Evolutionary conservation across 1,140 invertebrate genomes (phyloP).

Genomic region (Drosophila ambigua): DNA sequence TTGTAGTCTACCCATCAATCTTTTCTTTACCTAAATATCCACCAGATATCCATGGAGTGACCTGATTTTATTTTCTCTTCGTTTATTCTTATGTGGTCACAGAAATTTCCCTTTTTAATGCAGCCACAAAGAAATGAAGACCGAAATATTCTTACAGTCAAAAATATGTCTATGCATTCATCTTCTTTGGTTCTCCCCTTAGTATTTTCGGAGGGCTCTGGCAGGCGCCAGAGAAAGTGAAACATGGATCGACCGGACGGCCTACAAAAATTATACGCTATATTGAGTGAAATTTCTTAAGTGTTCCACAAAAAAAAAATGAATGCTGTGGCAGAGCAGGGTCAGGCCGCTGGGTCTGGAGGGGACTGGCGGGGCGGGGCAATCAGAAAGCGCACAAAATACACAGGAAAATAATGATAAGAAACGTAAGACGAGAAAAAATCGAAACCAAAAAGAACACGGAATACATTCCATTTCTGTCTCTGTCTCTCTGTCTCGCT

Average conservation of each 20-base stretch:
- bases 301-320: slow-evolving; percentile 32
- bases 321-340: not conserved
- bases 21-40: no score
- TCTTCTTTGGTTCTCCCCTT: slow-evolving; percentile 41
- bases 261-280: slow-evolving; percentile 72
- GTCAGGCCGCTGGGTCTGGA: no score
- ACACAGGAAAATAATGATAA: slow-evolving; percentile 66
- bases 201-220: slow-evolving; percentile 20
- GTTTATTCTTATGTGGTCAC: slow-evolving; percentile 34
- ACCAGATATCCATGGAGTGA: slow-evolving; percentile 1
- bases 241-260: slow-evolving; percentile 59
- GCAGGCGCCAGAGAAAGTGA: slow-evolving; percentile 78
- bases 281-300: slow-evolving; percentile 80
- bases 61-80: slow-evolving; percentile 32
- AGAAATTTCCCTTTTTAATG: slow-evolving; percentile 60
- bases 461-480: slow-evolving; percentile 52
- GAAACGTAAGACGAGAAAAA: slow-evolving; percentile 39
- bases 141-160: slow-evolving; percentile 38
- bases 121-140: slow-evolving; percentile 45
- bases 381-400: slow-evolving; percentile 57
- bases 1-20: no score
- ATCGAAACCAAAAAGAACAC: slow-evolving; percentile 39
- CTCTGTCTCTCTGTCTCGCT: slow-evolving; percentile 19
- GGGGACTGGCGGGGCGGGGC: slow-evolving; percentile 3
- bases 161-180: slow-evolving; percentile 44